Percentiles rank a stretch among this genome's conserved stretches.
Evolutionary conservation across 2,797 vertebrate species (phyloP).

Genomic region (Rhyacichthys aspro): DNA sequence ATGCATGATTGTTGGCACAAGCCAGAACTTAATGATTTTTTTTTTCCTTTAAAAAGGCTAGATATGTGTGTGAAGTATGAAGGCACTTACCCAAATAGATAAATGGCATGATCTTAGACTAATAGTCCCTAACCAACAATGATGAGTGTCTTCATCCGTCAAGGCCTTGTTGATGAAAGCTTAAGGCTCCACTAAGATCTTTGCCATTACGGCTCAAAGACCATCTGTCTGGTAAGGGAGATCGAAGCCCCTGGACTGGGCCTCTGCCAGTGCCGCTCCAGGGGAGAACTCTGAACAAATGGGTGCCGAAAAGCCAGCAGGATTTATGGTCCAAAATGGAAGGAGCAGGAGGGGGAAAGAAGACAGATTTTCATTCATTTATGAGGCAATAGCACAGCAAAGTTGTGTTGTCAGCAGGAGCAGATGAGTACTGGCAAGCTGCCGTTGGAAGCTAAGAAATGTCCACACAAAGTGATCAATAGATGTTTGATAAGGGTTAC

Average conservation of each 20-base stretch:
- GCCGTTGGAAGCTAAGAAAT: constrained; percentile 45
- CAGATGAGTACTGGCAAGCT: constrained; percentile 41
- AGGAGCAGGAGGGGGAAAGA: constrained; percentile 48
- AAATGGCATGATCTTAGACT: constrained; percentile 38
- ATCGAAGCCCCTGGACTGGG: constrained; percentile 62
- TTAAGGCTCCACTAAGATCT: constrained; percentile 68
- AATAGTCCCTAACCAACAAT: constrained; percentile 54
- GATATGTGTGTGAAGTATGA: constrained; percentile 23
- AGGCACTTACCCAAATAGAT: constrained; percentile 37
- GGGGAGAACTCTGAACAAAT: constrained; percentile 54
- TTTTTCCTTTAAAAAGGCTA: constrained; percentile 18
- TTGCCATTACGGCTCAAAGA: constrained; percentile 58
- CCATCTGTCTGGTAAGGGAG: constrained; percentile 69
- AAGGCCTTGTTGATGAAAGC: constrained; percentile 71
- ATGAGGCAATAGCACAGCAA: constrained; percentile 48
- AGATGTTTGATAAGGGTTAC: constrained; percentile 60
- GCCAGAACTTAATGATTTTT: constrained; percentile 20
- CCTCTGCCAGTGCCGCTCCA: constrained; percentile 55
- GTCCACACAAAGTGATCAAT: constrained; percentile 57
- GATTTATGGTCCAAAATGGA: constrained; percentile 65
- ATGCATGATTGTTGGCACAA: constrained; percentile 16
- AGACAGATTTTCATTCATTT: constrained; percentile 68
- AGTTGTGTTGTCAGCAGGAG: constrained; percentile 64
- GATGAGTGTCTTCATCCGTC: constrained; percentile 71
- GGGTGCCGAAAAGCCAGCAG: constrained; percentile 47